A percentile compares a stretch with the other conserved stretches of the same genome.
Evolutionary conservation across 2,113 vertebrate genomes (phyloP).

Genomic region (Sylvilagus bachmani): DNA sequence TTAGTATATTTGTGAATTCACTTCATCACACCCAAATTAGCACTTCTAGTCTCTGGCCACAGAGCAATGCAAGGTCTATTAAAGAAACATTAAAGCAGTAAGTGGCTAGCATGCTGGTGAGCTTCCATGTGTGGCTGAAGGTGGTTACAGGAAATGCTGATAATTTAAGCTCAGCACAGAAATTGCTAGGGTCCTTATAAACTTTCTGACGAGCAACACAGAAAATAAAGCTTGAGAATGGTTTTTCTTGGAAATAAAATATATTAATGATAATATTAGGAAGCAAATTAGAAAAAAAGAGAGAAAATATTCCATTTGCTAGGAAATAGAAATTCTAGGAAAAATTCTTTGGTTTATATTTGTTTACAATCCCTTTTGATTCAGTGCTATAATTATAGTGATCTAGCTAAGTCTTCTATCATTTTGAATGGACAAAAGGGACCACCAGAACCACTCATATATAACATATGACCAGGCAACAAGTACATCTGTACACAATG

Average conservation of each 20-base stretch:
- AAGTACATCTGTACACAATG: background rate
- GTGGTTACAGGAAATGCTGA: conserved; percentile 9
- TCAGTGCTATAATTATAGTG: conserved; percentile 34
- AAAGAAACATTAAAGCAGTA: conserved; percentile 51
- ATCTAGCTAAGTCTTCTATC: background rate
- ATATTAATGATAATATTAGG: background rate
- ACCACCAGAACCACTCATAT: background rate
- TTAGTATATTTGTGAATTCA: conserved; percentile 61
- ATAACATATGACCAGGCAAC: background rate
- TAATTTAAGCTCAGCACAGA: conserved; percentile 50
- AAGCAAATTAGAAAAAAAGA: conserved; percentile 20
- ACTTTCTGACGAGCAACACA: background rate
- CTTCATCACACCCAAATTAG: conserved; percentile 36
- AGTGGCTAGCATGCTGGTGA: conserved; percentile 60
- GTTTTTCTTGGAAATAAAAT: conserved; percentile 40
- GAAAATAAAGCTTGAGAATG: background rate
- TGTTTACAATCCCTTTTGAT: conserved; percentile 66
- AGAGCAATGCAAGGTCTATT: conserved; percentile 38
- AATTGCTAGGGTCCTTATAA: background rate
- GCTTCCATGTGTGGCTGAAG: conserved; percentile 32
- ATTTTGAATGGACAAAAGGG: background rate
- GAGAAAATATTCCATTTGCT: background rate
- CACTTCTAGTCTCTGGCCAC: conserved; percentile 69
- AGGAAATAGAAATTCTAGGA: conserved; percentile 13
- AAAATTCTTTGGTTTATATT: conserved; percentile 51